Base-by-base conservation (phyloP, 2,113 vertebrate species). In the Lanius ludovicianus region DNA sequence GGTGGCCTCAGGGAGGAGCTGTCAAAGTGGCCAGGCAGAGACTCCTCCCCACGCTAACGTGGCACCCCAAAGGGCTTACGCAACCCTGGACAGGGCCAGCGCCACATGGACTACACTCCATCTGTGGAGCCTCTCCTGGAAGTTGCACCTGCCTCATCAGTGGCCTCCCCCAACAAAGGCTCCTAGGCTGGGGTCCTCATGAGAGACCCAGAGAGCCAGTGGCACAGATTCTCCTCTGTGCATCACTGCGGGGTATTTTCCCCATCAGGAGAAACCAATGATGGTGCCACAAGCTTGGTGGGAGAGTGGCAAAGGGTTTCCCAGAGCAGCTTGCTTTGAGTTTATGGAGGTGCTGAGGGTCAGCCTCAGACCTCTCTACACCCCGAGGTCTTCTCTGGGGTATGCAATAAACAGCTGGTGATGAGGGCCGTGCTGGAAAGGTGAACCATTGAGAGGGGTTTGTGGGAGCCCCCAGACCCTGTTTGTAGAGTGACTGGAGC, bases 11-110 rank as follows among this genome's bases (percentile, higher is more conserved):
- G 93, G 95, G 80, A 94, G 95, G 93, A 85, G 91, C 63, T 70
- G 82, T 63, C 70, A 70, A 71, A 94, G 55, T 62, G 82, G 85
- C 71, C 79, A 57, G 25, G 46, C 60, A 22, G 52, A 93, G 69
- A 65, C 95, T 94, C 96, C 96, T 88, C 97, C 96, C 97, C 59
- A 86, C 65, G 75, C 87, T 91, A 92, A 98, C 96, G 97, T 97
- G 98, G 97, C 98, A 96, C 44, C 93, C 70, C 71, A 4, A 82
- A 87, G 76, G 78, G 56, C 50, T 95, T 95, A 89, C 57, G 89
- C 76, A 95, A 96, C 70, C 47, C 71, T 84, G 64, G 81, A n/a
- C 57, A n/a, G 49, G 80, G 77, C 62, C 88, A 93, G 52, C 35
- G 15, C 80, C 74, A 52, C 87, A 89, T 39, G 71, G 63, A 44